phyloP scores from a whole-genome alignment of 2,113 vertebrate genomes.

The Silurus asotus region DNA sequence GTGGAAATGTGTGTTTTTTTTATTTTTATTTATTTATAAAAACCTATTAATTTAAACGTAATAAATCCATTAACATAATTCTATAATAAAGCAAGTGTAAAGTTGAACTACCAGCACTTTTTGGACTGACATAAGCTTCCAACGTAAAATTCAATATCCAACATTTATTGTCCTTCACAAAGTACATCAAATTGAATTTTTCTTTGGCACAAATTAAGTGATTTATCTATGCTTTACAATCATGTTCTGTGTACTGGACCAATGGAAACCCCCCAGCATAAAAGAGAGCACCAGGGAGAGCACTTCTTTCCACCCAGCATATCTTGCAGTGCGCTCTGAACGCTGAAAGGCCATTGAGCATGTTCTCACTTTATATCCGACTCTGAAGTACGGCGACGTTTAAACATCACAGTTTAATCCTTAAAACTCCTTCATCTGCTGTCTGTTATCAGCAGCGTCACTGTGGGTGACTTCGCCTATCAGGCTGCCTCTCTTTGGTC shows the following conservation, averaged over 20 bases:
- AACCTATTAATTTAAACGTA: neutral
- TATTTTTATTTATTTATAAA: neutral
- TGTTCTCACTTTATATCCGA: conserved; percentile 24
- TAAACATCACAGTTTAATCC: conserved; percentile 46
- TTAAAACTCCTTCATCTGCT: conserved; percentile 42
- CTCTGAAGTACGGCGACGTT: conserved; percentile 34
- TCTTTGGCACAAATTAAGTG: no score
- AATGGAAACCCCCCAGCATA: no score
- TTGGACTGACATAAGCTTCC: neutral
- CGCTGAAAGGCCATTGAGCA: conserved; percentile 5
- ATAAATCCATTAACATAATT: neutral
- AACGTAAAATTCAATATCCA: neutral
- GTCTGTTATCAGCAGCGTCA: conserved; percentile 49
- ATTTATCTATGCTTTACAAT: neutral
- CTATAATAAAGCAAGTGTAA: neutral
- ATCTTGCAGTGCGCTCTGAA: conserved; percentile 22
- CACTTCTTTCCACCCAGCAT: neutral
- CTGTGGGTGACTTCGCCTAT: conserved; percentile 44
- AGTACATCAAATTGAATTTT: no score
- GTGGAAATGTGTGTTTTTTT: neutral
- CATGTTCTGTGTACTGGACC: neutral
- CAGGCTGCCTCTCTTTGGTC: conserved; percentile 29
- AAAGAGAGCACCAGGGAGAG: no score
- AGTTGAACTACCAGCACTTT: neutral
- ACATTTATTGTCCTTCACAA: no score